A percentile compares a stretch with the other conserved stretches of the same genome.
Conservation (phyloP, 2,113 vertebrate species). For the Oceanites oceanicus region DNA sequence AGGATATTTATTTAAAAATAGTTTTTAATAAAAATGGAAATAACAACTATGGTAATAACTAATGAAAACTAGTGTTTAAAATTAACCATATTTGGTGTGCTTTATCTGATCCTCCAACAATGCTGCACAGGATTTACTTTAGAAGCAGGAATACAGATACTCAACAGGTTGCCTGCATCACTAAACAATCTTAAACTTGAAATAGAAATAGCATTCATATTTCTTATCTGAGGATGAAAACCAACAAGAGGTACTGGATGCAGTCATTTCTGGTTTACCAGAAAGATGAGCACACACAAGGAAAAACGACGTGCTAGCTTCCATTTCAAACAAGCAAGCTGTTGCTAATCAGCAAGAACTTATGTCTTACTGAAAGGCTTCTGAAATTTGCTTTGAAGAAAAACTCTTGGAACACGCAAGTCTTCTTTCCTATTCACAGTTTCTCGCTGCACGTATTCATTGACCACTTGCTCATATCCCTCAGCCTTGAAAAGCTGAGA, state of each 20-base stretch:
- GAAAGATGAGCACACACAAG: neutral
- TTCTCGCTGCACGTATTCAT: slow-evolving; percentile 90
- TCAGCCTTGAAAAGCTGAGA: slow-evolving; percentile 78
- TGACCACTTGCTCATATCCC: slow-evolving; percentile 79
- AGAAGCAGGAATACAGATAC: neutral
- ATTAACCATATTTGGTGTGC: neutral
- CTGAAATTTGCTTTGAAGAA: slow-evolving; percentile 93
- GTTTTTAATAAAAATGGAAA: slow-evolving; percentile 32
- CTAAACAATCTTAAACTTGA: neutral
- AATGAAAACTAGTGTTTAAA: neutral
- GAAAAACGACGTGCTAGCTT: neutral
- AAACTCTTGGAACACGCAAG: slow-evolving; percentile 87
- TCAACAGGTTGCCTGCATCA: neutral
- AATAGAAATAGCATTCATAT: neutral
- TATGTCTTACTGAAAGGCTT: slow-evolving; percentile 67
- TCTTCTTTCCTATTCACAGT: slow-evolving; percentile 96
- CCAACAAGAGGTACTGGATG: neutral
- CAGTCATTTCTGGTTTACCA: neutral
- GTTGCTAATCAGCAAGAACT: neutral
- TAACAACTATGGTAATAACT: neutral
- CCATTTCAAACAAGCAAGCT: neutral
- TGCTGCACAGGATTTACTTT: neutral
- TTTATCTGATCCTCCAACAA: neutral
- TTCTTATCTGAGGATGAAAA: neutral
- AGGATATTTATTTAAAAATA: neutral